Evolutionary conservation across 2,797 vertebrate species (phyloP).

Genomic region (Hylomyscus alleni): DNA sequence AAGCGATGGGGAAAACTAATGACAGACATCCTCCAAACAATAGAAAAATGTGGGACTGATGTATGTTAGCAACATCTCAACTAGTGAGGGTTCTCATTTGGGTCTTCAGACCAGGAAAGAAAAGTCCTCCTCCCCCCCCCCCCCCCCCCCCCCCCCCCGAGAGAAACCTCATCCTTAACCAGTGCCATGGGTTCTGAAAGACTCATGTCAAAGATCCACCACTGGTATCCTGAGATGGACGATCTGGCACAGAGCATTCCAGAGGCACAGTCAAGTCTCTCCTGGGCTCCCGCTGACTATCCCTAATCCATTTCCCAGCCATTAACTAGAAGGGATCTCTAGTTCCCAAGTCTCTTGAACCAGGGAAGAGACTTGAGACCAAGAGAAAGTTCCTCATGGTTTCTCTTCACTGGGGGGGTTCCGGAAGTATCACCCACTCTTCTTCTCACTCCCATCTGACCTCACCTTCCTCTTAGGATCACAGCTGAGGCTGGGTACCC

Average conservation of each 20-base stretch:
- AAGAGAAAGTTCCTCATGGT: background rate
- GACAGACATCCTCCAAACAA: background rate
- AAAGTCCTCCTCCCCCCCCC: background rate
- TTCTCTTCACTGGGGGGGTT: background rate
- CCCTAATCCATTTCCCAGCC: background rate
- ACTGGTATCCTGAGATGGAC: background rate
- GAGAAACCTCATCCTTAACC: background rate
- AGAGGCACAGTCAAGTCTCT: background rate
- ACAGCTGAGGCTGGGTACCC: background rate
- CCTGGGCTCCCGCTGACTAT: background rate
- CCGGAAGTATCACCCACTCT: background rate
- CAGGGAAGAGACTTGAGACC: background rate
- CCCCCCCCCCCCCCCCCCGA: too few relatives aligned
- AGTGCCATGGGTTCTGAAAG: background rate
- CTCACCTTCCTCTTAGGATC: background rate
- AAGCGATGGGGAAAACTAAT: background rate
- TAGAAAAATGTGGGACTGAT: too few relatives aligned
- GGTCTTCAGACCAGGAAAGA: background rate
- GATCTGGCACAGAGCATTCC: background rate
- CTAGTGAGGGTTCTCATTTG: background rate
- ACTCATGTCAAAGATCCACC: background rate
- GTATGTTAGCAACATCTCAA: accelerated
- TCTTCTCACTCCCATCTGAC: background rate
- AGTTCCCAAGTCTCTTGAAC: background rate
- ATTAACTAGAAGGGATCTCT: background rate